These are phyloP conservation scores for Micrastur ruficollis DNA, from an alignment of 2,797 vertebrate species.

Conservation along the genomic window DNA sequence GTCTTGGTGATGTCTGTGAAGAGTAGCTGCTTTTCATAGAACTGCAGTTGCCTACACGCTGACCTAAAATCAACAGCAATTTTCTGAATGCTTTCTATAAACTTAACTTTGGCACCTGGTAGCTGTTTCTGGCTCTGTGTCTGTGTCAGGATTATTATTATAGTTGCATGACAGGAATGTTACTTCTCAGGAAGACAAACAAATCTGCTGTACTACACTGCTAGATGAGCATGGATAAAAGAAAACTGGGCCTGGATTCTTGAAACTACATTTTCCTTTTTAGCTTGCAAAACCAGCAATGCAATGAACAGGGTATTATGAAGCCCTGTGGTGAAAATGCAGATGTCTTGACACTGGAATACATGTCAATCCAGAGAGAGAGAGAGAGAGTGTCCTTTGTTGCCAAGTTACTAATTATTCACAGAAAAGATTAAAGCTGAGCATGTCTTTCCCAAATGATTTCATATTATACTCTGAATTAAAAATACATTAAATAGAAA, in stretches of 20 bases:
- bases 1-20: background rate
- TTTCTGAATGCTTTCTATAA: background rate
- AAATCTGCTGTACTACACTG: background rate
- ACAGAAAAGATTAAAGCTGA: conserved; percentile 5
- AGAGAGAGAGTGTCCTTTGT: background rate
- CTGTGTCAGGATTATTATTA: background rate
- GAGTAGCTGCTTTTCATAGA: background rate
- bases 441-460: conserved; percentile 3
- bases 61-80: background rate
- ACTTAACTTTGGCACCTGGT: background rate
- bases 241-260: background rate
- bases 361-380: background rate
- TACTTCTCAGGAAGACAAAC: background rate
- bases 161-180: background rate
- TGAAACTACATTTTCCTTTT: background rate
- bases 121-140: background rate
- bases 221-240: background rate
- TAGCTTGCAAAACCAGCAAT: background rate
- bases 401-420: conserved; percentile 22
- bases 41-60: background rate
- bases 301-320: background rate
- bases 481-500: conserved; percentile 25
- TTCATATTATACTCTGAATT: conserved; percentile 6
- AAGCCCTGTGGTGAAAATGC: background rate
- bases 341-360: background rate